Base-by-base conservation (phyloP, 2,113 vertebrate genomes). In the Eurystomus gularis region DNA sequence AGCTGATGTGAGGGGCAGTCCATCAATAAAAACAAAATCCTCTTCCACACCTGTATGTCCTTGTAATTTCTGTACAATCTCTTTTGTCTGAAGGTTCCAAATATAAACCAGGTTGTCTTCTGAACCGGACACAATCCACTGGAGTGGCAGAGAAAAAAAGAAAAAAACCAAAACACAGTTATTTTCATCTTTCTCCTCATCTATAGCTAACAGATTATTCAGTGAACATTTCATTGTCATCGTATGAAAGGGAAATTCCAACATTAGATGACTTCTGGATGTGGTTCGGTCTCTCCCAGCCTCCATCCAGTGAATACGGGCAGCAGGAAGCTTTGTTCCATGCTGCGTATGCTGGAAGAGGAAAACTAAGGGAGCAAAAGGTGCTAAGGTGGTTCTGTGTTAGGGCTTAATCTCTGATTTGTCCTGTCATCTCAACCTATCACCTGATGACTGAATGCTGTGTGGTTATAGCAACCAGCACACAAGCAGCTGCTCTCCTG, bases 51-150 rank as follows among this genome's bases (percentile, higher is more conserved):
- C 99, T 98, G 99, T 99, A 97, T 99, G 99, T 35, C 99, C 99
- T 94, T 99, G 99, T 90, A 99, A 97, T 92, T 99, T 99, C 99
- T 99, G 99, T 93, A 99, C 99, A 2, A 99, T 99, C 98, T 99
- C 99, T 98, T 99, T 99, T 5, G 99, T 99, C 98, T 99, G 99
- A 91, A 99, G 98, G 98, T 99, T 99, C 99, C 99, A 99, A 82
- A 99, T 99, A 80, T 99, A 99, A 90, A 99, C 99, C 98, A 99
- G 98, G 98, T 99, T 99, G 97, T 99, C 99, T 97, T 99, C 99
- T 2, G 99, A 99, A 64, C 99, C 99, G 0, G 99, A 99, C 90
- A 99, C 99, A 1, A 99, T 99, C 99, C 99, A 99, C 99, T 99
- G 90, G 15, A 88, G 18, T 28, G 21, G 15, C 31, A 92, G 58